A percentile compares a stretch with the other conserved stretches of the same genome.
Conservation (phyloP, 2,113 vertebrate genomes). For the Bostrychus sinensis region DNA sequence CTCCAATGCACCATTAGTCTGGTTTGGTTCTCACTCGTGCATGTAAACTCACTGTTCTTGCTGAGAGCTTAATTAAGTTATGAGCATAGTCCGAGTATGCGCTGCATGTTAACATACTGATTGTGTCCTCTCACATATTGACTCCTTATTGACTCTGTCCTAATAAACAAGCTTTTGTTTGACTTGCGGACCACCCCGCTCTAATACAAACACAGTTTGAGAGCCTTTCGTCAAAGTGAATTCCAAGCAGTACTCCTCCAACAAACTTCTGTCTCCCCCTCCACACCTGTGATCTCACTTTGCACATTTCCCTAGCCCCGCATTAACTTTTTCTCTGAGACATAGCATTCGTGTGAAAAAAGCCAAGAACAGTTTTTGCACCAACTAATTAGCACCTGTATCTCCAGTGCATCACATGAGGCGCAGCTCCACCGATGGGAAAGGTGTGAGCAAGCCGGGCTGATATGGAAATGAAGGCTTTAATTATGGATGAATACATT, state of each 20-base stretch:
- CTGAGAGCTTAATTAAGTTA: slow-evolving; percentile 1
- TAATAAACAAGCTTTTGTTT: slow-evolving; percentile 53
- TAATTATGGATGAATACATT: slow-evolving; percentile 79
- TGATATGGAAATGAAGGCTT: slow-evolving; percentile 73
- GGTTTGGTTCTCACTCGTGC: too few species aligned
- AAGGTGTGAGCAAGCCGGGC: slow-evolving; percentile 65
- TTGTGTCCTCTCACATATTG: slow-evolving; percentile 31
- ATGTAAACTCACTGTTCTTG: background rate
- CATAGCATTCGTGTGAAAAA: slow-evolving; percentile 30
- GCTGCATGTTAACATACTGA: background rate
- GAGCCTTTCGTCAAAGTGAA: slow-evolving; percentile 9
- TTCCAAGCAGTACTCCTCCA: slow-evolving; percentile 7
- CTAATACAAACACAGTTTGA: slow-evolving; percentile 20
- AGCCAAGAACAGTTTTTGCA: slow-evolving; percentile 29
- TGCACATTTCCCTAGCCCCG: slow-evolving; percentile 14
- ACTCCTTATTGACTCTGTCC: slow-evolving; percentile 31
- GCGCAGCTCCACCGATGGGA: slow-evolving; percentile 36
- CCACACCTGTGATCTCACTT: slow-evolving; percentile 7
- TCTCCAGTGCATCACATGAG: slow-evolving; percentile 39
- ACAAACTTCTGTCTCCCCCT: slow-evolving; percentile 17
- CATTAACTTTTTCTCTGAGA: slow-evolving; percentile 50
- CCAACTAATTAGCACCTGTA: slow-evolving; percentile 64
- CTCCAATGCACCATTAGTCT: too few species aligned
- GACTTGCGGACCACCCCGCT: slow-evolving; percentile 12
- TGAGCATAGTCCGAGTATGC: background rate